Conservation (phyloP, 2,113 vertebrate genomes). For the Pelmatolapia mariae region DNA sequence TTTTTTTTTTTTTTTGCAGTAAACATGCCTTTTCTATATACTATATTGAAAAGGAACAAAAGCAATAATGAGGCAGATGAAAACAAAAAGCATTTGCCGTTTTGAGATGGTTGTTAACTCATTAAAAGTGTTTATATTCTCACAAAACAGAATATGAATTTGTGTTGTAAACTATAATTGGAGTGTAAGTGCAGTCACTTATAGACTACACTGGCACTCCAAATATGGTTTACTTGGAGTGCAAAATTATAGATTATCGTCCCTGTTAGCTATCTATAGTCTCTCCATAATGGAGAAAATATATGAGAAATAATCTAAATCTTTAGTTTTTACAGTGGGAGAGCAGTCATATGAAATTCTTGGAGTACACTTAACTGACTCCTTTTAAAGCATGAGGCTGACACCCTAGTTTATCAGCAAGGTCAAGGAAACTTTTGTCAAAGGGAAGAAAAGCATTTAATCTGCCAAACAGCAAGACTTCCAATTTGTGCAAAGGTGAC, state of each 20-base stretch:
- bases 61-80: not conserved
- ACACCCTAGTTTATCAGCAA: slow-evolving; percentile 44
- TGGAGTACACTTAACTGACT: not conserved
- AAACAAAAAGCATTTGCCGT: not conserved
- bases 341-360: not conserved
- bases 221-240: not conserved
- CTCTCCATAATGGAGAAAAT: not conserved
- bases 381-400: slow-evolving; percentile 14
- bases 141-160: not conserved
- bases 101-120: not conserved
- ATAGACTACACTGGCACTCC: not conserved
- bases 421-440: slow-evolving; percentile 26
- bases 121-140: not conserved
- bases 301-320: not conserved
- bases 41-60: not conserved
- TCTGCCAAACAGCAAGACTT: slow-evolving; percentile 39
- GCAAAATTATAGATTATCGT: not conserved
- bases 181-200: not conserved
- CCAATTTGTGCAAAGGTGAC: slow-evolving; percentile 44
- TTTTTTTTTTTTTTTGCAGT: not conserved
- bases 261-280: not conserved
- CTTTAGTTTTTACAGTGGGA: not conserved
- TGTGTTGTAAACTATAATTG: not conserved
- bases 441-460: not conserved
- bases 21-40: slow-evolving; percentile 12